Evolutionary conservation across 2,113 vertebrate species (phyloP), one percentile per base, ranked within the genome.

Genomic region (Passer domesticus): DNA sequence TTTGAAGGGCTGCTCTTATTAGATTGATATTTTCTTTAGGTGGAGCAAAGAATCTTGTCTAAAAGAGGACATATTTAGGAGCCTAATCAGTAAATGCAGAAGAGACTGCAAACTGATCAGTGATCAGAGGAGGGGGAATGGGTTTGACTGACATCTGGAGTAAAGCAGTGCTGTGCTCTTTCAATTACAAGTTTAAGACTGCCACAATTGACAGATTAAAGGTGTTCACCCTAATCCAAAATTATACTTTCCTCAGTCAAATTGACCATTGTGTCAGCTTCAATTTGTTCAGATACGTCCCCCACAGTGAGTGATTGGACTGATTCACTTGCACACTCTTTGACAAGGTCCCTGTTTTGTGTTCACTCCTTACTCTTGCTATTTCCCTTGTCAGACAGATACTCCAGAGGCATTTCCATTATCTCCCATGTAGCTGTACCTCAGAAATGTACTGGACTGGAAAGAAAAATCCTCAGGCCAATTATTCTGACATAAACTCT

Each of bases 401-500:
- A 92, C 94, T 85, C 90, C 64, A 90, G 84, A 94, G 88, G 96
- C 93, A 96, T 87, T 90, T 92, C 52, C 67, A 92, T 74, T 74
- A 95, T 96, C 95, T 92, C 88, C 83, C 88, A 75, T 84, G 83
- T 95, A 96, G 83, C 75, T 92, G 92, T 94, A 90, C 89, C 76
- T 80, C 92, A 83, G 87, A 96, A 97, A 94, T 87, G 94, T 93
- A 97, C 74, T 93, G 89, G 91, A 84, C 87, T 90, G 92, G 94
- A 94, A 96, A 96, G 90, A 94, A 92, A 87, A 94, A 89, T 94
- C 93, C 83, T 92, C 62, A 66, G 91, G 92, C 88, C 70, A 94
- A 94, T 96, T 97, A 96, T 95, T 85, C 83, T 94, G 78, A 96
- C 90, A 97, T 92, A 96, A 95, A 95, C 94, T 96, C 90, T 89